These are phyloP conservation scores for Callipepla californica DNA, from an alignment of 2,113 vertebrate genomes.

Conservation along the genomic window DNA sequence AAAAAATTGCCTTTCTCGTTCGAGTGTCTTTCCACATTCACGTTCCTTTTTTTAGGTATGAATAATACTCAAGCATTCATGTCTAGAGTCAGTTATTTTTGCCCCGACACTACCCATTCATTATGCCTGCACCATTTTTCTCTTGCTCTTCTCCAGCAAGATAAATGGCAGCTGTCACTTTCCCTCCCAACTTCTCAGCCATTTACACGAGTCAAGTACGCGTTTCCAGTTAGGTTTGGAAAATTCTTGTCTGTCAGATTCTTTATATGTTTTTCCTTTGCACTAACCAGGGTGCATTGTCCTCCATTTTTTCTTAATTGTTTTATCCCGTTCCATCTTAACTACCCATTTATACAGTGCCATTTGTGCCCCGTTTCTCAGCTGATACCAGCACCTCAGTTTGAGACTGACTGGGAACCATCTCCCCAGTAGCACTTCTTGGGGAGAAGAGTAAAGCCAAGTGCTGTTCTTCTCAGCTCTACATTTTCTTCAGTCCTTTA, in stretches of 20 bases:
- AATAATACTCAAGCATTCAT: slow-evolving; percentile 61
- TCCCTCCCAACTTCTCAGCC: background rate
- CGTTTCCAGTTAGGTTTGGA: background rate
- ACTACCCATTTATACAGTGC: rapidly evolving
- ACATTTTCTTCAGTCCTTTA: background rate
- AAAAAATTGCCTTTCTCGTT: slow-evolving; percentile 38
- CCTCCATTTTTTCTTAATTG: background rate
- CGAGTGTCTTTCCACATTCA: slow-evolving; percentile 58
- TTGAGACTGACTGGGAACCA: background rate
- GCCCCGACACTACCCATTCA: slow-evolving; percentile 39
- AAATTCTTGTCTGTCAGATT: background rate
- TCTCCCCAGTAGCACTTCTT: background rate
- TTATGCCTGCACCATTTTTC: slow-evolving; percentile 9
- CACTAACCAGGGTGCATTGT: background rate
- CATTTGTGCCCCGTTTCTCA: background rate
- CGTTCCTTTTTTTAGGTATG: slow-evolving; percentile 64
- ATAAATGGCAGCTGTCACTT: slow-evolving; percentile 40
- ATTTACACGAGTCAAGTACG: background rate
- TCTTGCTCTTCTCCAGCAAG: background rate
- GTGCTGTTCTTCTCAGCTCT: background rate
- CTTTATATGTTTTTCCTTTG: background rate
- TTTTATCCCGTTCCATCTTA: background rate
- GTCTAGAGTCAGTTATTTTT: slow-evolving; percentile 67
- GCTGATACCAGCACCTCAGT: rapidly evolving
- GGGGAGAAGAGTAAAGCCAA: background rate